Evolutionary conservation across 2,888 invertebrate genomes (phyloP), one percentile per base, ranked within the genome.

Genomic region (Volucella inflata): DNA sequence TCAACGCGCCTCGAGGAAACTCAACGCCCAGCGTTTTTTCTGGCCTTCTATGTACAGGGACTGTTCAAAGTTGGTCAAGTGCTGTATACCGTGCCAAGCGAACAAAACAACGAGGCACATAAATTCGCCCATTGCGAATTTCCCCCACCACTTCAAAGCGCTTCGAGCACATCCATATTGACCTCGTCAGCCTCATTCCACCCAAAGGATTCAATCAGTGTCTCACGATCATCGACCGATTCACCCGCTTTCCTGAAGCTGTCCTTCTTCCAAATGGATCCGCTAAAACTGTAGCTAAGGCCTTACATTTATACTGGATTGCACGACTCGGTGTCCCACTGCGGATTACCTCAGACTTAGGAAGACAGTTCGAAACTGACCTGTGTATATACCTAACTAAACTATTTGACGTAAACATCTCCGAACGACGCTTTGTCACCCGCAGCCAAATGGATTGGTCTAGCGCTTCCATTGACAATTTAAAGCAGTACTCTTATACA

Each of bases 191-290:
- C 17, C 68, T 60, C 10, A 8, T 50, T 12, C 59, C 59, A 12
- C 68, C 68, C 8, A 21, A 68, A 60, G 67, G 60, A 68, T 60
- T 40, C 40, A 59, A 51, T 36, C 59, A 68, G 16, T 42, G 51
- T 8, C 50, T 68, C 3, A 76, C 60, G 6, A 59, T 57, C 60
- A 44, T 76, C 44, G 76, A 76, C 12, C 30, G 67, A 46, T 76
- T 60, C 14, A 68, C 68, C 0, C 40, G 60, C 0, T 76, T 59
- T 14, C 59, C 67, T 44, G 67, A 67, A 68, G 67, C 76, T 17
- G 51, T 51, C 17, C 53, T 68, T 0, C 3, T 76, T 8, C 9
- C 17, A 48, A 70, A 70, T 48, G 57, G 62, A 70, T 46, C 70
- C 9, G 57, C 70, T 1, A 57, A 70, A 44, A 46, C 48, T 16